Evolutionary conservation across 2,797 vertebrate genomes (phyloP).

Genomic region (Taeniopygia guttata): DNA sequence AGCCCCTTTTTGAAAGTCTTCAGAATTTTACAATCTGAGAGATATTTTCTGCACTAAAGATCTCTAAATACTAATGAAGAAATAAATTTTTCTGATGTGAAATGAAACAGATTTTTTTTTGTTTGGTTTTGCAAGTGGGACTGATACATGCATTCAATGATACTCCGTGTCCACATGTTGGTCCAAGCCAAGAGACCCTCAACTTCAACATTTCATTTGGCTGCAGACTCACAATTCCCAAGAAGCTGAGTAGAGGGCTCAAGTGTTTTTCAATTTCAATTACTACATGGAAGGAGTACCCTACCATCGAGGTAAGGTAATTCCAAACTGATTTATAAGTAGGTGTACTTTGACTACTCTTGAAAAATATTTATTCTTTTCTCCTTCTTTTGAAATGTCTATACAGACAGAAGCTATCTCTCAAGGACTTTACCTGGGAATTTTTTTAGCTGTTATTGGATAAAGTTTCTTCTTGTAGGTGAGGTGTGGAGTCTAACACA

Average conservation of each 20-base stretch:
- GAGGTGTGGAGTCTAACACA: background rate
- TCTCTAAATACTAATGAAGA: background rate
- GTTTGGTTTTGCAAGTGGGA: background rate
- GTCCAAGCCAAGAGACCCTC: background rate
- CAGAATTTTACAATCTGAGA: background rate
- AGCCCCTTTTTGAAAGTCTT: background rate
- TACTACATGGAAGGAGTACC: background rate
- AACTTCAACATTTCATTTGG: background rate
- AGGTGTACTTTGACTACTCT: background rate
- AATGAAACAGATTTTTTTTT: background rate
- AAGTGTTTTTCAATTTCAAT: background rate
- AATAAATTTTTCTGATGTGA: background rate
- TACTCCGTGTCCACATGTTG: background rate
- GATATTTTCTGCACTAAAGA: background rate
- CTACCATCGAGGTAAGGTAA: accelerated
- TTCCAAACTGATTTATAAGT: background rate
- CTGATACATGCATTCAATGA: background rate
- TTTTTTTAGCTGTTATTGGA: background rate
- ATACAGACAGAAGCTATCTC: background rate
- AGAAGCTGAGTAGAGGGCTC: background rate
- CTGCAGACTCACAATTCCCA: background rate
- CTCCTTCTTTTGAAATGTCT: background rate
- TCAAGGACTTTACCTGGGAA: background rate
- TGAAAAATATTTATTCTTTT: background rate
- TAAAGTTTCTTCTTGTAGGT: background rate